These are phyloP conservation scores for Alentia gelatinosa DNA, from an alignment of 2,888 invertebrate genomes.

Conservation along the genomic window DNA sequence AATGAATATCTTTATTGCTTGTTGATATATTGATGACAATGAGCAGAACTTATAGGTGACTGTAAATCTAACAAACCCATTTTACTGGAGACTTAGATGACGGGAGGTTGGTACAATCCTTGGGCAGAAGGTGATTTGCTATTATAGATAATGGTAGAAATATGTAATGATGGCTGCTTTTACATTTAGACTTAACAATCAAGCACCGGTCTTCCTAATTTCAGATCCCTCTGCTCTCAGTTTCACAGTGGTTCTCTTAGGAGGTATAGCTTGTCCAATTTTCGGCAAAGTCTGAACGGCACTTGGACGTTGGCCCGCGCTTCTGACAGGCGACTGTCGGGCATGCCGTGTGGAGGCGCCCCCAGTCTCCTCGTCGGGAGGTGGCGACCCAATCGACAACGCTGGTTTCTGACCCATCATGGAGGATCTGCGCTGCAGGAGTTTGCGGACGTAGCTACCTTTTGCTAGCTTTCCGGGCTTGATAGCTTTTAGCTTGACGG, in stretches of 20 bases:
- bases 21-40: too few species aligned
- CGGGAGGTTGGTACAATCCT: background rate
- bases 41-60: too few species aligned
- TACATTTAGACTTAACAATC: too few species aligned
- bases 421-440: background rate
- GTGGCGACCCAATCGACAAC: background rate
- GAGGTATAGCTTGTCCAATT: background rate
- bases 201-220: background rate
- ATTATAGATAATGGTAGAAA: too few species aligned
- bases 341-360: background rate
- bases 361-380: background rate
- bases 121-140: too few species aligned
- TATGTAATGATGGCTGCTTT: too few species aligned
- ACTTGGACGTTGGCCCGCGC: background rate
- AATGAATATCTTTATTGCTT: too few species aligned
- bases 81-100: background rate
- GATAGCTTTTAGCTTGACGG: background rate
- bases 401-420: background rate
- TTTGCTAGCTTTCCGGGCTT: background rate
- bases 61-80: too few species aligned
- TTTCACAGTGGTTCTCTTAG: background rate
- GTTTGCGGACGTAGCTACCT: conserved; percentile 3
- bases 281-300: background rate
- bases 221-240: background rate
- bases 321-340: background rate